Conservation (phyloP, 2,113 vertebrate genomes). For the Tyrannus savana region DNA sequence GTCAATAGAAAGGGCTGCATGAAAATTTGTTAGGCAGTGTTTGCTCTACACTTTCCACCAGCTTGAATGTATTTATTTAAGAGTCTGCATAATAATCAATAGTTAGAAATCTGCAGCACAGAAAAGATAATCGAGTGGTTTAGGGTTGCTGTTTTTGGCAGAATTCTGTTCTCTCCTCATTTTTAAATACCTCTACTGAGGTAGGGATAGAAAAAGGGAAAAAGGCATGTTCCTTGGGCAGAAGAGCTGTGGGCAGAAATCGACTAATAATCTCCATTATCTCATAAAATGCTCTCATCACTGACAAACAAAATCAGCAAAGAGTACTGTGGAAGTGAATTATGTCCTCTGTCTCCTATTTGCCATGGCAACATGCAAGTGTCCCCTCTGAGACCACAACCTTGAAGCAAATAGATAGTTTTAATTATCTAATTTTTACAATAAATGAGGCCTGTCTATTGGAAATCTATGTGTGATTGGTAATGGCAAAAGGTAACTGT, state of each 20-base stretch:
- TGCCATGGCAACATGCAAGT: conserved; percentile 25
- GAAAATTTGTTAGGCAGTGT: background rate
- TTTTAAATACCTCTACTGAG: background rate
- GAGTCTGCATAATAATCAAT: background rate
- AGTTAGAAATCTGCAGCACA: background rate
- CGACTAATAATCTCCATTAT: background rate
- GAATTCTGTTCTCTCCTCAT: background rate
- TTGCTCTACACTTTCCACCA: background rate
- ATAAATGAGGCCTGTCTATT: conserved; percentile 70
- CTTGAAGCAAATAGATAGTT: conserved; percentile 67
- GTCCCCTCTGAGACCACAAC: conserved; percentile 50
- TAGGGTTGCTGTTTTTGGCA: background rate
- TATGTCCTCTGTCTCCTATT: conserved; percentile 36
- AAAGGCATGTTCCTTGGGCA: background rate
- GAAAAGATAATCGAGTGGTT: background rate
- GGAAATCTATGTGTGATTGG: conserved; percentile 74
- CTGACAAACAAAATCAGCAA: conserved; percentile 7
- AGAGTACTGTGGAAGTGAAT: conserved; percentile 31
- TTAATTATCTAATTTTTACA: conserved; percentile 75
- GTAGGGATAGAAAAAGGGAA: background rate
- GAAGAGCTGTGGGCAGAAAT: background rate
- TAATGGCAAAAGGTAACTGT: conserved; percentile 55
- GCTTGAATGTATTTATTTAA: background rate
- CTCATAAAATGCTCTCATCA: conserved; percentile 16
- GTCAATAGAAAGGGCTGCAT: background rate